These are phyloP conservation scores for Solenopsis invicta DNA, from an alignment of 1,140 invertebrate genomes.

Conservation along the genomic window DNA sequence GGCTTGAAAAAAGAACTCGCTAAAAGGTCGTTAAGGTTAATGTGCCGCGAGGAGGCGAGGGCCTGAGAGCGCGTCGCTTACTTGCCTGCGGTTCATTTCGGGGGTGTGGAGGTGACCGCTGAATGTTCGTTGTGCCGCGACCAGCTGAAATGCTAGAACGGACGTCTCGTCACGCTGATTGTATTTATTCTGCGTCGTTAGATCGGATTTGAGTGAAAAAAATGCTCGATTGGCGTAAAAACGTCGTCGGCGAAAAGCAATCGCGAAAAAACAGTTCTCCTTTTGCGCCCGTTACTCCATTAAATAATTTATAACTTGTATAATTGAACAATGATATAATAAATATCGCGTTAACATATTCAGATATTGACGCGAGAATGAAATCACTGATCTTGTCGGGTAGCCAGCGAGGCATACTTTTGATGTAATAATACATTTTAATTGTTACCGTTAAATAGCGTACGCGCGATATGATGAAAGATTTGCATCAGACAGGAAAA, in stretches of 20 bases:
- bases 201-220: conserved; percentile 3
- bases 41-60: conserved; percentile 74
- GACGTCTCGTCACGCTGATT: conserved; percentile 36
- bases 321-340: neutral
- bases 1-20: conserved; percentile 76
- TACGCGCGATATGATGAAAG: neutral
- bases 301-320: conserved; percentile 14
- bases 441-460: conserved; percentile 4
- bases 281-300: neutral
- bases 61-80: conserved; percentile 51
- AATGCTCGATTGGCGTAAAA: conserved; percentile 20
- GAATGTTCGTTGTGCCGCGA: neutral
- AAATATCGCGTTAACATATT: conserved; percentile 19
- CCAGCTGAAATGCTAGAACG: neutral
- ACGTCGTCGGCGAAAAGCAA: neutral
- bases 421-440: conserved; percentile 19
- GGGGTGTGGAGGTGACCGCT: neutral
- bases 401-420: neutral
- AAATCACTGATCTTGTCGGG: conserved; percentile 13
- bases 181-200: conserved; percentile 51
- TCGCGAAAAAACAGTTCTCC: neutral
- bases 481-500: conserved; percentile 10
- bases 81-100: conserved; percentile 69
- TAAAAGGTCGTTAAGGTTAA: conserved; percentile 86
- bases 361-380: neutral